Base-by-base conservation (phyloP, 2,113 vertebrate genomes). In the Python bivittatus region DNA sequence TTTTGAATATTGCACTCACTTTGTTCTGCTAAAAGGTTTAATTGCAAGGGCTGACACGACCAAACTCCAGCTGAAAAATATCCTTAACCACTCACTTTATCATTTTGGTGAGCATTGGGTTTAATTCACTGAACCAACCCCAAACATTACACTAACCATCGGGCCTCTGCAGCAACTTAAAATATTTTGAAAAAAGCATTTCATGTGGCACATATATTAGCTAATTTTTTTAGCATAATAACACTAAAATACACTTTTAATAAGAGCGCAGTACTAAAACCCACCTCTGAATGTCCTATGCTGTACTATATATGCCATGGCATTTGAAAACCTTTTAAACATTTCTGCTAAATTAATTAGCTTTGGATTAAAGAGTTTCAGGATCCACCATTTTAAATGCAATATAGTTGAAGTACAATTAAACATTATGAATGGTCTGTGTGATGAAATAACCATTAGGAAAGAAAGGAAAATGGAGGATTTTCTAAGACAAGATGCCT, bases 271-370 rank as follows among this genome's bases (percentile, higher is more conserved):
- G 91, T 93, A 97, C 96, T 97, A 98, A 98, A 97, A 97, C 90
- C 95, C 94, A 97, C 96, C 96, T 98, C 88, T 84, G 93, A 97
- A 97, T 96, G 95, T 97, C 96, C 96, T 97, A 90, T 95, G 96
- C 97, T 97, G 95, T 95, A 97, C 97, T 96, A 96, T 96, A 96
- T 96, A 97, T 97, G 96, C 94, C 97, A 95, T 92, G 96, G 96
- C 96, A 97, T 97, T 98, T 98, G 97, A 98, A 98, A 98, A 97
- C 97, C 97, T 97, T 97, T 97, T 97, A 97, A 97, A 97, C 97
- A 97, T 97, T 97, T 97, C 97, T 97, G 96, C 96, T 97, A 98
- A 97, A 98, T 97, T 97, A 98, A 97, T 98, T 97, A 97, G 95
- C 96, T 97, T 97, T 97, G 96, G 96, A 97, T 97, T 98, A 97